Percentiles rank a stretch among this genome's conserved stretches.
Conservation (phyloP, 2,113 vertebrate species). For the Tichodroma muraria region DNA sequence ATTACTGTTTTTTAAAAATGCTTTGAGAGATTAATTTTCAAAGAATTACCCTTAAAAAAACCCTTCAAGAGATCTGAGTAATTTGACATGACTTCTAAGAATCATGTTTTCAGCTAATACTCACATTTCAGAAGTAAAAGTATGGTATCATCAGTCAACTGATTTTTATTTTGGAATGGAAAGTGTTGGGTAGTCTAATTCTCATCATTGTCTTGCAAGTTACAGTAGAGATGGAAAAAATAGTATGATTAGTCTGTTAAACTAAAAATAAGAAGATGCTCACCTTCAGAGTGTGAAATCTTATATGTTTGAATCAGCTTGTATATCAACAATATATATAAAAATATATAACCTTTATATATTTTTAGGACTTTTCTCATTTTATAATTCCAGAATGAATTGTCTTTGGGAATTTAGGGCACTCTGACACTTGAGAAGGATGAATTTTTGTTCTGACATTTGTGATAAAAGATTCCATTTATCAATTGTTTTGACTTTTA, state of each 20-base stretch:
- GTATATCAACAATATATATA: no score
- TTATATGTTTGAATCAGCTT: no score
- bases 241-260: not conserved
- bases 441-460: slow-evolving; percentile 16
- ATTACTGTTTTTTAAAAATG: not conserved
- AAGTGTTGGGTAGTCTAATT: not conserved
- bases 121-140: not conserved
- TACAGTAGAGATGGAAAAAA: not conserved
- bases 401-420: not conserved
- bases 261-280: not conserved
- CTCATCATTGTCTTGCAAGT: not conserved
- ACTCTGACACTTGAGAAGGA: slow-evolving; percentile 20
- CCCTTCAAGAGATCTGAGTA: not conserved
- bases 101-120: not conserved
- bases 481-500: slow-evolving; percentile 64
- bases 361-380: slow-evolving; percentile 27
- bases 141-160: not conserved
- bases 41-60: not conserved
- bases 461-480: slow-evolving; percentile 57
- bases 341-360: slow-evolving; percentile 11
- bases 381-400: slow-evolving; percentile 55
- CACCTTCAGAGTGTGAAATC: not conserved
- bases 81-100: not conserved
- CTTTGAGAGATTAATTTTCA: not conserved
- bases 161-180: not conserved